A percentile compares a stretch with the other conserved stretches of the same genome.
Evolutionary conservation across 1,140 invertebrate species (phyloP).

Genomic region (Chlorops oryzae): DNA sequence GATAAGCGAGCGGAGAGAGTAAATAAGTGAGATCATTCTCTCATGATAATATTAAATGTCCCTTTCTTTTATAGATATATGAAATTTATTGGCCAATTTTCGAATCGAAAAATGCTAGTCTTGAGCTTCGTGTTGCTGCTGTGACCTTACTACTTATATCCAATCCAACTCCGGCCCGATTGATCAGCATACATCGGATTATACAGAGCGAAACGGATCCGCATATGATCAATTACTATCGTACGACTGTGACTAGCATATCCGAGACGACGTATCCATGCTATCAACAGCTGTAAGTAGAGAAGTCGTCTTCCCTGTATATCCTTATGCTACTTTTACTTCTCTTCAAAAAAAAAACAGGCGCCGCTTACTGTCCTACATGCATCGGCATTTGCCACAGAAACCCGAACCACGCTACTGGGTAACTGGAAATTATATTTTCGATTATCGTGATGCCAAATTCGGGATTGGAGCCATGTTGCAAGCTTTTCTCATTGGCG

Average conservation of each 20-base stretch:
- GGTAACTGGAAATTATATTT: conserved; percentile 59
- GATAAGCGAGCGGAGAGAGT: conserved; percentile 53
- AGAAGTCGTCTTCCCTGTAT: no score
- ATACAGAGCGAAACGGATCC: conserved; percentile 57
- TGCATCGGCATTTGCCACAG: conserved; percentile 52
- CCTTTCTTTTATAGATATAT: conserved; percentile 49
- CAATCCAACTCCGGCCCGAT: conserved; percentile 56
- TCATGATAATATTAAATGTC: no score
- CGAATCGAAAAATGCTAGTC: conserved; percentile 58
- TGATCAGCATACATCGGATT: conserved; percentile 63
- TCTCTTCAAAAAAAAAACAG: no score
- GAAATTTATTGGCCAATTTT: conserved; percentile 63
- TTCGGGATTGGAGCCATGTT: conserved; percentile 57
- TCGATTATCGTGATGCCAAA: conserved; percentile 57
- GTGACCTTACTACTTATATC: conserved; percentile 58
- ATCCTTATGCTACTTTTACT: not conserved
- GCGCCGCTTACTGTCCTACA: conserved; percentile 55
- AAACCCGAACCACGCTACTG: conserved; percentile 50
- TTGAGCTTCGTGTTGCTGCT: conserved; percentile 61
- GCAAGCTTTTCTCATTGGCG: conserved; percentile 56
- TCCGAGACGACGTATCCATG: conserved; percentile 60
- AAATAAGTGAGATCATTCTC: no score
- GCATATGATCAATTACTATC: conserved; percentile 66
- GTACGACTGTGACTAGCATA: conserved; percentile 63
- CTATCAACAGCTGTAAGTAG: conserved; percentile 56